These are phyloP conservation scores for Acanthis flammea DNA, from an alignment of 2,797 vertebrate species.

Conservation along the genomic window DNA sequence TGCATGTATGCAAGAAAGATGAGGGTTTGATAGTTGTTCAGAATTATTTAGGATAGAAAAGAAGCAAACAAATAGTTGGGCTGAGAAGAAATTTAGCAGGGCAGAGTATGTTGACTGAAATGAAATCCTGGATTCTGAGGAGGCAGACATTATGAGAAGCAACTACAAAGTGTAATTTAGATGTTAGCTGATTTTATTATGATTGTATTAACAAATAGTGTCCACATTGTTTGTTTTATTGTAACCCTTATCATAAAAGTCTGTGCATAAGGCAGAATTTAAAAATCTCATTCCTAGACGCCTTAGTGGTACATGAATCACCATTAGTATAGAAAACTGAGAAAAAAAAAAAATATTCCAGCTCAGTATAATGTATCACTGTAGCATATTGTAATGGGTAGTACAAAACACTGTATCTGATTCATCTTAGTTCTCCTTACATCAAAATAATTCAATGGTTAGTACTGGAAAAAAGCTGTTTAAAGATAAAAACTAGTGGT, in stretches of 20 bases:
- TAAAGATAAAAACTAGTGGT: neutral
- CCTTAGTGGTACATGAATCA: neutral
- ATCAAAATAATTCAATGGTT: neutral
- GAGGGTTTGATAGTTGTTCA: neutral
- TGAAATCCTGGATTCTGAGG: neutral
- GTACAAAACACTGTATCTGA: neutral
- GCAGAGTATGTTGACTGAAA: neutral
- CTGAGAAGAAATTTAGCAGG: neutral
- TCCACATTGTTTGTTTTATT: neutral
- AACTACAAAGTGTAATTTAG: conserved; percentile 6
- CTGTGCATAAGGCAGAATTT: neutral
- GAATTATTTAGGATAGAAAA: neutral
- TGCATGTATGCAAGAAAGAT: neutral
- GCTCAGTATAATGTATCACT: neutral
- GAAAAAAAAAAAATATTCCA: conserved; percentile 18
- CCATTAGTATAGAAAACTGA: neutral
- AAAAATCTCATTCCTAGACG: neutral
- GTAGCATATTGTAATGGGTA: neutral
- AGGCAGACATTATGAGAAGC: neutral
- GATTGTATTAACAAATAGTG: neutral
- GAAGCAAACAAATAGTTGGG: neutral
- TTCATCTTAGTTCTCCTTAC: neutral
- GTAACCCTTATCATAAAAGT: neutral
- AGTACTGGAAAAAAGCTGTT: neutral
- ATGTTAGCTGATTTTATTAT: conserved; percentile 17